Conservation (phyloP, 2,113 vertebrate species). For the Rutilus rutilus region DNA sequence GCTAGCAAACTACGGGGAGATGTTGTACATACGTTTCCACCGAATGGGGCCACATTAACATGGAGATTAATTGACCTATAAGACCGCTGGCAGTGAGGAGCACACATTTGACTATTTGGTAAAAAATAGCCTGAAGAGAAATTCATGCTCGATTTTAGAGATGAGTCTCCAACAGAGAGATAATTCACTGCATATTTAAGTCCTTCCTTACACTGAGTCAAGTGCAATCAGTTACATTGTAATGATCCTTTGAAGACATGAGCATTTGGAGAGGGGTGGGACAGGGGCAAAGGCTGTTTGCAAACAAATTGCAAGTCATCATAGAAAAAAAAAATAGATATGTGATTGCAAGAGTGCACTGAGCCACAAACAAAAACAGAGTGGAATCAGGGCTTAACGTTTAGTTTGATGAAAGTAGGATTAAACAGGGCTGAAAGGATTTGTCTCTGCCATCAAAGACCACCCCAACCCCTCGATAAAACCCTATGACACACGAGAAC, state of each 20-base stretch:
- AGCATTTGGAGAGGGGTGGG: constrained; percentile 16
- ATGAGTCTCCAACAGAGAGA: neutral
- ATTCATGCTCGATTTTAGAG: constrained; percentile 9
- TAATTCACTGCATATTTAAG: constrained; percentile 37
- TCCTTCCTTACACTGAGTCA: constrained; percentile 38
- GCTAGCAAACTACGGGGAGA: neutral
- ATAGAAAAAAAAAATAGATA: neutral
- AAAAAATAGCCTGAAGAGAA: constrained; percentile 21
- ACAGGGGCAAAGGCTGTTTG: neutral
- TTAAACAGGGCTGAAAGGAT: constrained; percentile 32
- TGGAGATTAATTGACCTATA: constrained; percentile 40
- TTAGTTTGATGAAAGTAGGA: constrained; percentile 5
- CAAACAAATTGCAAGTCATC: constrained; percentile 30
- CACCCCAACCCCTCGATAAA: neutral
- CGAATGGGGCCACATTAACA: constrained; percentile 18
- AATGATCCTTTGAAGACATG: constrained; percentile 37
- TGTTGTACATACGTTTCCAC: constrained; percentile 4
- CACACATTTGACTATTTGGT: constrained; percentile 7
- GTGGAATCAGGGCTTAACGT: constrained; percentile 6
- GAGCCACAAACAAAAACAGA: constrained; percentile 25
- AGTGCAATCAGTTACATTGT: constrained; percentile 48
- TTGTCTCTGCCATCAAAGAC: constrained; percentile 7
- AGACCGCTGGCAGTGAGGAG: neutral
- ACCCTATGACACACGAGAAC: neutral
- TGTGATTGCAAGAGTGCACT: constrained; percentile 10